Conservation (phyloP, 2,888 invertebrate species). For the Hipparchia sbordonii region DNA sequence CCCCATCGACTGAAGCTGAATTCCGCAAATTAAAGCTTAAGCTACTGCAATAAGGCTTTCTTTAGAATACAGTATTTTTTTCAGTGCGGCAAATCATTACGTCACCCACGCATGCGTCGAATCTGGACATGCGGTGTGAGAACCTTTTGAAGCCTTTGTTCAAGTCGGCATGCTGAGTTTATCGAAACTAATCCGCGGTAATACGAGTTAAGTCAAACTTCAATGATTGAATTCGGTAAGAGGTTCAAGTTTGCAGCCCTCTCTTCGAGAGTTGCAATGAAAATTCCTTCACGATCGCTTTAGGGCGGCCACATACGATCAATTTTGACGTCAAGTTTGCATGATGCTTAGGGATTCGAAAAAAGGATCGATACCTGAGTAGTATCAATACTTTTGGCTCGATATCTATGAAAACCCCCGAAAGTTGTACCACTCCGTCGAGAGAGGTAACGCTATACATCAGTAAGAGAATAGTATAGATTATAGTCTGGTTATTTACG, state of each 20-base stretch:
- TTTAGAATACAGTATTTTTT: slow-evolving; percentile 24
- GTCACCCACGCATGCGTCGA: slow-evolving; percentile 39
- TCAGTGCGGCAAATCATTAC: slow-evolving; percentile 38
- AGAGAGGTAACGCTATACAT: no score
- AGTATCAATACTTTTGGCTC: no score
- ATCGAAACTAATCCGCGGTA: not conserved
- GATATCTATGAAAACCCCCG: no score
- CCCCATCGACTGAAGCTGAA: slow-evolving; percentile 16
- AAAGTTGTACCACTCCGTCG: no score
- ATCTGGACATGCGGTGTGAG: slow-evolving; percentile 34
- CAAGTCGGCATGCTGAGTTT: slow-evolving; percentile 15
- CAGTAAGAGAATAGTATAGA: no score
- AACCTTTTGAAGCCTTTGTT: slow-evolving; percentile 35
- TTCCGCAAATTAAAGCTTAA: slow-evolving; percentile 29
- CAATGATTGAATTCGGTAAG: not conserved
- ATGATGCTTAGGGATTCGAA: no score
- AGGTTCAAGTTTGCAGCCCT: not conserved
- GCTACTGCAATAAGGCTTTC: slow-evolving; percentile 31
- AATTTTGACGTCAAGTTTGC: no score
- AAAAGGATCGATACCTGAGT: no score
- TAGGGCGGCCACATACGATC: no score
- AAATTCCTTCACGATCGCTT: no score
- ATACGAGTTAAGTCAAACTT: not conserved
- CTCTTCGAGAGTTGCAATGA: no score
- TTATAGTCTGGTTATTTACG: no score